phyloP scores from a whole-genome alignment of 2,888 invertebrate genomes.

The Plemyria rubiginata region DNA sequence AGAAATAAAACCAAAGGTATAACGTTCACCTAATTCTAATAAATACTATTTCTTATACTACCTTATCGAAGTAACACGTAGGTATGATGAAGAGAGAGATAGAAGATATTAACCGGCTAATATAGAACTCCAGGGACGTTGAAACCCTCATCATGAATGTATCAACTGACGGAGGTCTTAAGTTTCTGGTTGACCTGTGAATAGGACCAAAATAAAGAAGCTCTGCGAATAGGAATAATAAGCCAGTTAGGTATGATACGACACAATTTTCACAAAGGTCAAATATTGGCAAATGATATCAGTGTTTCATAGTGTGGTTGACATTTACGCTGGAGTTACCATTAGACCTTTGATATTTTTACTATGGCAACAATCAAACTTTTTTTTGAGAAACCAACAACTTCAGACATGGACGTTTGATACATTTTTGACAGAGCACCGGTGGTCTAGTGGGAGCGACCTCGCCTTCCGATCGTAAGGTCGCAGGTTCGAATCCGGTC shows the following conservation, averaged over 20 bases:
- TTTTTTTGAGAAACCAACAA: too few species aligned
- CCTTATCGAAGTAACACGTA: constrained; percentile 2
- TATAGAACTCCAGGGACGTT: not conserved
- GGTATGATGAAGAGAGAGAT: constrained; percentile 6
- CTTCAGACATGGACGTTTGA: too few species aligned
- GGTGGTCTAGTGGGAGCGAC: too few species aligned
- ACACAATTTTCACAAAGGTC: not conserved
- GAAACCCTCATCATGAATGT: not conserved
- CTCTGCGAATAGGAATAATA: not conserved
- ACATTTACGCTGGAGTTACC: not conserved
- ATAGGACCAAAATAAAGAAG: constrained; percentile 6
- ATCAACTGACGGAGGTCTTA: not conserved
- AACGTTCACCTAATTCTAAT: constrained; percentile 8
- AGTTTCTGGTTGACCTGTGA: not conserved
- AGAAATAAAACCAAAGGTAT: constrained; percentile 3
- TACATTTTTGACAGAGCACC: too few species aligned
- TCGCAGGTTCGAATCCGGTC: too few species aligned
- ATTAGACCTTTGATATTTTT: not conserved
- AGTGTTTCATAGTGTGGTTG: not conserved
- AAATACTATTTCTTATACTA: constrained; percentile 2
- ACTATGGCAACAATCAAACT: not conserved
- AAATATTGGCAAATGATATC: not conserved
- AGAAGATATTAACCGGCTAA: constrained; percentile 2
- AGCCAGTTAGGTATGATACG: not conserved
- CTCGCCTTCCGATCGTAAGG: too few species aligned